Evolutionary conservation across 2,797 vertebrate genomes (phyloP), one percentile per base, ranked within the genome.

Genomic region (Sebastes cheni): DNA sequence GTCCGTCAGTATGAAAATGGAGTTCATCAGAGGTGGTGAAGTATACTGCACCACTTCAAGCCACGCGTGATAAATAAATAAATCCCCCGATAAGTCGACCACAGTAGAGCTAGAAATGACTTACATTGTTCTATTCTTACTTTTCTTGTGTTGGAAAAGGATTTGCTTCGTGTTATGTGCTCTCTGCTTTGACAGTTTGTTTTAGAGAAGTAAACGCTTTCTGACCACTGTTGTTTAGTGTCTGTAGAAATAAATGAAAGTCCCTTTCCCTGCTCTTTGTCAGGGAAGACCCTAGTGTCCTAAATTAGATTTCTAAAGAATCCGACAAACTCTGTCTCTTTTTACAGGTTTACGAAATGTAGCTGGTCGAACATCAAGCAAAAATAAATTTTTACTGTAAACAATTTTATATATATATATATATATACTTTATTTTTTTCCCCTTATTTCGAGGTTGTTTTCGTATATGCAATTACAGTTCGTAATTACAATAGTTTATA

Each of bases 231-330:
- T 42, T 64, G 56, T 56, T 50, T 58, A 7, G 36, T 39, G 1
- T 8, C 3, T 1, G 14, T 77, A 34, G 70, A 25, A 83, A 84
- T 7, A 72, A 2, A 30, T 36, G 25, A 76, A 85, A 88, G 22
- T 80, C 81, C 81, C 79, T 59, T 66, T 55, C n/a, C 23, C 46
- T 36, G 12, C 5, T n/a, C 7, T 27, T 61, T 18, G 32, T 2
- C 5, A 36, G 34, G 72, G 61, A 73, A 86, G 29, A 58, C 12
- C 71, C 71, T 30, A 2, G 1, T 8, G 30, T 71, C 79, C 80
- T 54, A 75, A 86, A 72, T 67, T 80, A 75, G 13, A 32, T 42
- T 64, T 59, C 4, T 4, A 4, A 59, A 42, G 3, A 70, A 34
- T 36, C 9, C 2, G 22, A 12, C 4, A 46, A 18, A 42, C 7